Base-by-base conservation (phyloP, 2,113 vertebrate genomes). In the Gila orcuttii region DNA sequence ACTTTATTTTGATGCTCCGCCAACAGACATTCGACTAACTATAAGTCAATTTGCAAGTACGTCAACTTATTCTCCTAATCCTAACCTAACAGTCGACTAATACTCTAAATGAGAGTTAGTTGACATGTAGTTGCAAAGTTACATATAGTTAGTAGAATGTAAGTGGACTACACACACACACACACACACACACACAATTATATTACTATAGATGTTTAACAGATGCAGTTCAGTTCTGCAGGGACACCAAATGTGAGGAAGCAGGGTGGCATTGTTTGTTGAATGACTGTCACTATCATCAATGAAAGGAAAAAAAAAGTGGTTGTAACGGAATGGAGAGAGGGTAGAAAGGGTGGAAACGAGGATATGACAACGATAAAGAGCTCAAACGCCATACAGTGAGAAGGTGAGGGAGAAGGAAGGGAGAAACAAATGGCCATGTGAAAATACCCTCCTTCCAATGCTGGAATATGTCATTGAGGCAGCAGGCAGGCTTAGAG, bases 401-500 rank as follows among this genome's bases (percentile, higher is more conserved):
- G 0, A n/a, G 17, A 88, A 19, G 7, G 60, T 83, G 50, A 47
- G 45, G 66, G 19, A 66, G 28, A 62, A 12, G 45, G n/a, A 50
- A 52, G 28, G n/a, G 60, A 10, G 86, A 83, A 75, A 52, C 31
- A 55, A 33, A 47, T 76, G 57, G 39, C 2, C 17, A 0, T 17
- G 31, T 23, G 55, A 60, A 47, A 76, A 73, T 11, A 47, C 21
- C 23, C 50, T 21, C 33, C 39, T 75, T 64, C 36, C 79, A 36
- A 25, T 42, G 52, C n/a, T 21, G 33, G 64, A 50, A 59, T 74
- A 55, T 60, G 86, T 64, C 86, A 81, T 80, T 1, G 52, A 84
- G 77, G 66, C 79, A 82, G 87, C 80, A 84, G 87, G 85, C 83
- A 28, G 66, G 80, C 83, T 86, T 85, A 78, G 82, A 82, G 85